Evolutionary conservation across 2,113 vertebrate species (phyloP).

Genomic region (Grantiella picta): DNA sequence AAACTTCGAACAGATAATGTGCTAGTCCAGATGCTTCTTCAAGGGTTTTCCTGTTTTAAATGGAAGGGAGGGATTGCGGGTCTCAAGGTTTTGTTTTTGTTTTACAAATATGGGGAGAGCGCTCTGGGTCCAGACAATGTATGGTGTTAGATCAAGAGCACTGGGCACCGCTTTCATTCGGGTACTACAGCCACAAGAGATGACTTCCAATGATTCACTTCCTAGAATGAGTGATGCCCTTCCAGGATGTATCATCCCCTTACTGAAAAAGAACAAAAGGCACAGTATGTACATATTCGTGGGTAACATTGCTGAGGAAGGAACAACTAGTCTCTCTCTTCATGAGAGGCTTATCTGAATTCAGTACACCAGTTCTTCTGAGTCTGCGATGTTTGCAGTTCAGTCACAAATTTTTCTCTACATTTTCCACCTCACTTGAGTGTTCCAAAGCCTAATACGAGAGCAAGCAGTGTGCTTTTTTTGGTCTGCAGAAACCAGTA

Average conservation of each 20-base stretch:
- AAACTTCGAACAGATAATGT: background rate
- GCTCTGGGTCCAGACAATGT: background rate
- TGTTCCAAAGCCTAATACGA: background rate
- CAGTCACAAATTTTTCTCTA: background rate
- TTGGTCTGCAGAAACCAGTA: constrained; percentile 4
- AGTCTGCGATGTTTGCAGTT: background rate
- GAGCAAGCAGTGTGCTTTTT: constrained; percentile 9
- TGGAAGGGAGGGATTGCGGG: background rate
- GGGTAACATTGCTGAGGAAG: constrained; percentile 49
- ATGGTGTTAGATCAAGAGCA: background rate
- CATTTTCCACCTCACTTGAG: constrained; percentile 32
- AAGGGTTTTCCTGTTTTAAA: background rate
- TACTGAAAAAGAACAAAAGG: constrained; percentile 34
- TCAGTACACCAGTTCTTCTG: constrained; percentile 40
- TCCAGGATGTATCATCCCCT: constrained; percentile 19
- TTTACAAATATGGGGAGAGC: background rate
- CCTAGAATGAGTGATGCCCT: constrained; percentile 24
- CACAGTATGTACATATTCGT: constrained; percentile 3
- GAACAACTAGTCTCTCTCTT: constrained; percentile 55
- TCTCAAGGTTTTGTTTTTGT: background rate
- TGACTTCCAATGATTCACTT: background rate
- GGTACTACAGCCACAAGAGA: constrained; percentile 11
- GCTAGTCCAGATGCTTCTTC: background rate
- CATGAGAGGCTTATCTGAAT: constrained; percentile 52
- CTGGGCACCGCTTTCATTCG: background rate